Conservation (phyloP, 2,797 vertebrate species). For the Naso thynnoides region DNA sequence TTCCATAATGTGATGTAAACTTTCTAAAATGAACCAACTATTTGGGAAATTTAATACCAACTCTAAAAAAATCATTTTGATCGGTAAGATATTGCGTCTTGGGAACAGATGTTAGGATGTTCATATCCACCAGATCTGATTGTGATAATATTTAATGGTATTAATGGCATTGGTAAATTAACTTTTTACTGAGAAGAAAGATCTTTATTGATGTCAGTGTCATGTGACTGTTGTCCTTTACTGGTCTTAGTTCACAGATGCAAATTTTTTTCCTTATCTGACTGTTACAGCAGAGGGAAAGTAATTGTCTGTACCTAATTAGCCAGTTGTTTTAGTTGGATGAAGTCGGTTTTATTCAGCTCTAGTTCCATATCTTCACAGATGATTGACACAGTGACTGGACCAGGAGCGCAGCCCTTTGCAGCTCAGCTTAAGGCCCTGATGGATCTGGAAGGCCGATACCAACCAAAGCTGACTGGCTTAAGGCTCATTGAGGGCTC, state of each 20-base stretch:
- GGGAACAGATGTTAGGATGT: neutral
- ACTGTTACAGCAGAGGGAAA: neutral
- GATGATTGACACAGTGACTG: conserved; percentile 91
- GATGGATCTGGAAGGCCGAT: conserved; percentile 89
- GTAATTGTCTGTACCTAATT: neutral
- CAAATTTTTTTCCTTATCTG: neutral
- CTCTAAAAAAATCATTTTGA: neutral
- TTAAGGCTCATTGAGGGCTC: conserved; percentile 91
- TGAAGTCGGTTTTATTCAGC: neutral
- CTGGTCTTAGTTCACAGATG: neutral
- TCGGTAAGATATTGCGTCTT: no score
- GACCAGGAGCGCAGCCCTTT: conserved; percentile 80
- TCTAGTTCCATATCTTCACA: conserved; percentile 56
- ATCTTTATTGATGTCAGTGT: no score
- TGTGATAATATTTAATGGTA: neutral
- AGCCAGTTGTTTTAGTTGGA: neutral
- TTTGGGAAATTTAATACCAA: neutral
- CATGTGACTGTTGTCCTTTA: neutral
- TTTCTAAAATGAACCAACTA: neutral
- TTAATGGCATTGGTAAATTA: no score
- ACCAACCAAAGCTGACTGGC: conserved; percentile 92
- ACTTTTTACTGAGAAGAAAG: no score
- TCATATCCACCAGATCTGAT: neutral
- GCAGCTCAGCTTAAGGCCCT: conserved; percentile 88
- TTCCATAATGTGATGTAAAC: neutral